Conservation (phyloP, 2,797 vertebrate species). For the Chelonia mydas region DNA sequence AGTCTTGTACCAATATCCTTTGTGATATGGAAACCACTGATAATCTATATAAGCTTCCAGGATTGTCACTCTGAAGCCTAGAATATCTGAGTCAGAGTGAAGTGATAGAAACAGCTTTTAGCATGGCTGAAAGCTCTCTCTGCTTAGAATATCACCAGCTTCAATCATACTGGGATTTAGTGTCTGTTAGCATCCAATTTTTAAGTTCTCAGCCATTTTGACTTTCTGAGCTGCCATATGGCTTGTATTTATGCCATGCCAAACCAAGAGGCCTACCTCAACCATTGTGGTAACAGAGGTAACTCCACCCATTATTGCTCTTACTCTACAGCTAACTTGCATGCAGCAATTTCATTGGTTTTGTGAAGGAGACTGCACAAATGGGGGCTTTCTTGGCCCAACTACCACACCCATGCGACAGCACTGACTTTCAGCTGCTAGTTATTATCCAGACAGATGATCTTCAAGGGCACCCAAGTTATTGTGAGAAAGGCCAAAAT, state of each 20-base stretch:
- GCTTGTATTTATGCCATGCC: background rate
- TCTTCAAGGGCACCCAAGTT: background rate
- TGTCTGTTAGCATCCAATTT: background rate
- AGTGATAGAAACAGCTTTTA: background rate
- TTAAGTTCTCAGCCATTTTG: background rate
- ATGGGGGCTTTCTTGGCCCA: background rate
- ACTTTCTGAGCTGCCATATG: background rate
- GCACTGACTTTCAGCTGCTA: background rate
- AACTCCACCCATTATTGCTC: background rate
- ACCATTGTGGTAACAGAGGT: background rate
- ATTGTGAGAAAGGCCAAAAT: background rate
- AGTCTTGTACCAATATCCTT: slow-evolving; percentile 29
- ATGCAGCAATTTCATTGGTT: background rate
- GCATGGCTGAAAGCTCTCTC: background rate
- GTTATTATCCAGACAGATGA: background rate
- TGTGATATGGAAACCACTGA: slow-evolving; percentile 1
- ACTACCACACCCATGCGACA: background rate
- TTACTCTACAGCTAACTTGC: background rate
- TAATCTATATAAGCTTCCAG: no score
- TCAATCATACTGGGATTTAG: background rate
- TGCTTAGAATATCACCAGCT: background rate
- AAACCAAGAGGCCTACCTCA: background rate
- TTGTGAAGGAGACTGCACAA: background rate
- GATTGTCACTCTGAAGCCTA: no score
- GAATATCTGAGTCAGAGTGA: background rate